These are phyloP conservation scores for Melinaea menophilus DNA, from an alignment of 2,888 invertebrate species.

Conservation along the genomic window DNA sequence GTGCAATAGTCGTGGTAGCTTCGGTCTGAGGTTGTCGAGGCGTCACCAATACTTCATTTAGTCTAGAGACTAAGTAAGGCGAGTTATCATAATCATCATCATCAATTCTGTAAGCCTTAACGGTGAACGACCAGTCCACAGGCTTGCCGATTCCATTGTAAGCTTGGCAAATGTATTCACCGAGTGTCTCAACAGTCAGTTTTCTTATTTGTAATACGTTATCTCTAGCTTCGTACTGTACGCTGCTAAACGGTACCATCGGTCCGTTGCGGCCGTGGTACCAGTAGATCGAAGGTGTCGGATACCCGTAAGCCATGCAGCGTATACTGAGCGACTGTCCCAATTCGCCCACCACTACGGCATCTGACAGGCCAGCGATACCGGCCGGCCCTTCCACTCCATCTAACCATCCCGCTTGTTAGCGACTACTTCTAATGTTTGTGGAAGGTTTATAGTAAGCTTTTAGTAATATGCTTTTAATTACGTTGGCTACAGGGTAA, in stretches of 20 bases:
- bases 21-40: constrained; percentile 32
- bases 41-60: constrained; percentile 30
- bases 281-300: constrained; percentile 89
- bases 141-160: constrained; percentile 89
- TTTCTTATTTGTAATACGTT: constrained; percentile 85
- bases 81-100: constrained; percentile 67
- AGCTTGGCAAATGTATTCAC: constrained; percentile 92
- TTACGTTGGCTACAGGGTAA: neutral
- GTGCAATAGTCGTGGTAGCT: constrained; percentile 35
- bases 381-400: constrained; percentile 77
- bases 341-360: constrained; percentile 82
- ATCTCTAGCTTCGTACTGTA: constrained; percentile 84
- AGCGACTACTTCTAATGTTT: constrained; percentile 43
- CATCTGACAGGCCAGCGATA: constrained; percentile 82
- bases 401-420: constrained; percentile 71
- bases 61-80: constrained; percentile 43
- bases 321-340: constrained; percentile 83
- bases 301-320: constrained; percentile 90
- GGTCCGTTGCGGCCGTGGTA: constrained; percentile 85
- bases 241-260: constrained; percentile 84
- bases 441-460: constrained; percentile 27
- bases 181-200: constrained; percentile 84
- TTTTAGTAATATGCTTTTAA: neutral
- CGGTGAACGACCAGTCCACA: constrained; percentile 85
- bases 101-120: constrained; percentile 86